Evolutionary conservation across 35 echinoderm and acorn worm genomes (phyloP), one percentile per base, ranked within the genome.

Genomic region (Holothuria glaberrima): DNA sequence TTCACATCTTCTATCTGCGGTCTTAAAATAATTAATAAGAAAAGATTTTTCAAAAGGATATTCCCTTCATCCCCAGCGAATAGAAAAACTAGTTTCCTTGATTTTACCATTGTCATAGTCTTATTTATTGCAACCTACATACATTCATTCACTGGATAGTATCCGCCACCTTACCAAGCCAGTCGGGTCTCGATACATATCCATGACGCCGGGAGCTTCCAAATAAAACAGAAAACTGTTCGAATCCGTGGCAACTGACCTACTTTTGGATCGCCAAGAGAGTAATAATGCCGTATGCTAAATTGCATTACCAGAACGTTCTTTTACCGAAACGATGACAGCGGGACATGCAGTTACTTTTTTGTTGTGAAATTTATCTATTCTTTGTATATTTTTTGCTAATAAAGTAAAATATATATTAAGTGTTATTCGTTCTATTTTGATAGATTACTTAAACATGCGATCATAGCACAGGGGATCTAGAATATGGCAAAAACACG

Each of bases 71-170:
- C 74, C 74, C 74, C 50, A 48, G 74, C 50, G 74, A 48, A 78
- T 78, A 48, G n/a, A 48, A 48, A 78, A 78, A 78, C 74, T 78
- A 78, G 74, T 78, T 78, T 48, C 41, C 74, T 48, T 48, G 35
- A 6, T 50, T 78, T 48, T 25, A 78, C 5, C 38, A 78, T 78
- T 78, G 74, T 78, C 35, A 35, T 74, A 48, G 26, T 35, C 17
- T 78, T 78, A 78, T 78, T 78, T 78, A 78, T 24, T 48, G 41
- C 50, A 48, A 48, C 74, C 74, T 78, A 78, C 50, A 78, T 78
- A 78, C 74, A 78, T 75, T 33, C 25, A 75, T 75, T 41, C 21
- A 2, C 22, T 38, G 21, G 29, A 12, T 48, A 4, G 74, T 41
- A 78, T 69, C 74, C 74, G 74, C 38, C 74, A 48, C 74, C 74